phyloP scores from a whole-genome alignment of 2,888 invertebrate species.

The Acanthococcus lagerstroemiae region DNA sequence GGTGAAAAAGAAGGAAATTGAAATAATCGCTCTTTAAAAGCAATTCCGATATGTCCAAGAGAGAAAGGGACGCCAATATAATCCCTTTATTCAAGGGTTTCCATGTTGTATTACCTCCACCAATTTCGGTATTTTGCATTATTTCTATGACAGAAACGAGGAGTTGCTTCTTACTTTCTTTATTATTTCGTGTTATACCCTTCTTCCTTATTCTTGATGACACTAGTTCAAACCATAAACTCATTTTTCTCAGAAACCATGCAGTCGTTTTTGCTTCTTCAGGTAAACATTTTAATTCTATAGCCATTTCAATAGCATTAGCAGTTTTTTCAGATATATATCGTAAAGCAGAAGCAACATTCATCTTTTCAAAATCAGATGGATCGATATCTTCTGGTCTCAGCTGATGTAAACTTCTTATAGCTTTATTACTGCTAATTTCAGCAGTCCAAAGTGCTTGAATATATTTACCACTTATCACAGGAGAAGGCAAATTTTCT shows the following conservation, averaged over 20 bases:
- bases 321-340: constrained; percentile 14
- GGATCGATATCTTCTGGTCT: not conserved
- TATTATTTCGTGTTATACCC: constrained; percentile 1
- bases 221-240: constrained; percentile 6
- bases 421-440: not conserved
- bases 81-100: not conserved
- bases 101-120: not conserved
- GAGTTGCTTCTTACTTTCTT: not conserved
- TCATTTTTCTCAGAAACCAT: constrained; percentile 6
- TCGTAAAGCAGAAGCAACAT: constrained; percentile 14
- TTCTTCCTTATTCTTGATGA: constrained; percentile 3
- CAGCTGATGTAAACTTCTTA: not conserved
- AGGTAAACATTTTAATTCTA: not conserved
- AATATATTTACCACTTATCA: constrained; percentile 9
- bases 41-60: not conserved
- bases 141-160: not conserved
- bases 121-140: constrained; percentile 3
- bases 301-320: constrained; percentile 3
- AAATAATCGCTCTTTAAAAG: not conserved
- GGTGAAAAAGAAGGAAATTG: not conserved
- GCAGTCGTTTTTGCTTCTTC: constrained; percentile 16
- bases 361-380: constrained; percentile 21
- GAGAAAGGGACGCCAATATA: not conserved
- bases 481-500: constrained; percentile 1
- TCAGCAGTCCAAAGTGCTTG: constrained; percentile 1